Evolutionary conservation across 1,140 invertebrate species (phyloP), one percentile per base, ranked within the genome.

Genomic region (Gerris buenoi): DNA sequence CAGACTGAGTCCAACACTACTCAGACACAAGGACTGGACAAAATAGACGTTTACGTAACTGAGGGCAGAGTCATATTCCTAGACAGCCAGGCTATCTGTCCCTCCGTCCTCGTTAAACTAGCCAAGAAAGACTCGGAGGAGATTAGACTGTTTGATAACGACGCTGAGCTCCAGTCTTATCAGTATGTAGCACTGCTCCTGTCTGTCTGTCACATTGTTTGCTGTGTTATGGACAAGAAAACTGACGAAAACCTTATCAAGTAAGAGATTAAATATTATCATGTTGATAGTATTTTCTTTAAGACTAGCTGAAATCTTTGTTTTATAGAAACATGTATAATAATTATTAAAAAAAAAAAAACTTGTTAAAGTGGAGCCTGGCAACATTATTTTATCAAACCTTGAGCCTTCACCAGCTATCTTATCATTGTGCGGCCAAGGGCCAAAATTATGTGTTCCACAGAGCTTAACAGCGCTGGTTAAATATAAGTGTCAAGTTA

Each of bases 131-230:
- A 65, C 25, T 22, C 79, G 2, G 76, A 77, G 65, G 86, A 88
- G 69, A 85, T 83, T 75, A 76, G 77, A 15, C 82, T 80, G 28
- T 77, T 80, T 25, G 87, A 88, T 75, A 84, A 82, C 69, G 83
- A 82, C 14, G 78, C 85, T 64, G 86, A 89, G 75, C 78, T 90
- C 27, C 85, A 89, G 69, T 86, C 87, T 18, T 76, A 95, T 23
- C 90, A 95, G 74, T 80, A 90, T 63, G 82, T 88, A 25, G 86
- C 91, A 10, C 92, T 92, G 75, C 75, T 95, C 26, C 85, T 94
- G 77, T 87, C 88, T 15, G 86, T 95, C n/a, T 95, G 92, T 74
- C 91, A 96, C 77, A 82, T 93, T 0, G 81, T 95, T 2, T 81
- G 33, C 18, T 46, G 33, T 46, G 33, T 46, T 46, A 46, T 46